phyloP scores from a whole-genome alignment of 2,797 vertebrate genomes.

The Xenops minutus region DNA sequence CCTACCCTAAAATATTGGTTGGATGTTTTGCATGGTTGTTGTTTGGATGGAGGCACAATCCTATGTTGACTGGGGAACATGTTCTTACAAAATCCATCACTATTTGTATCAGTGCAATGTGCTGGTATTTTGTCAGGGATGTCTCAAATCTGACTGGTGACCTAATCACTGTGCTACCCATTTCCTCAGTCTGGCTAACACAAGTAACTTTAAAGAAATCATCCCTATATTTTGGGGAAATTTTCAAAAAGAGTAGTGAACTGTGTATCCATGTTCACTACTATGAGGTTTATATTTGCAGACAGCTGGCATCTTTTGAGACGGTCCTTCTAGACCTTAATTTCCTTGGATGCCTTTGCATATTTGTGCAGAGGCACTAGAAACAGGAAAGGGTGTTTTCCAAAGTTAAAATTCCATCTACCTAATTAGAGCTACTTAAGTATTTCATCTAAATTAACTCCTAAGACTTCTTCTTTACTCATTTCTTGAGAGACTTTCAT shows the following conservation, averaged over 20 bases:
- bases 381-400: not conserved
- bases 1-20: not conserved
- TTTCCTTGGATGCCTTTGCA: not conserved
- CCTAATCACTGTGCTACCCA: accelerated
- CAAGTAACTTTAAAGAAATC: not conserved
- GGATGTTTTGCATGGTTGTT: not conserved
- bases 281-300: not conserved
- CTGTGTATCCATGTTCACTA: not conserved
- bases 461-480: not conserved
- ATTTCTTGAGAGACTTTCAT: not conserved
- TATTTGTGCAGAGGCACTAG: not conserved
- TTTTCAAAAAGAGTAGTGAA: not conserved
- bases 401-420: not conserved
- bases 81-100: not conserved
- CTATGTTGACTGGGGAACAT: accelerated
- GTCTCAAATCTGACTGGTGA: not conserved
- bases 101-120: not conserved
- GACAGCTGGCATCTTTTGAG: not conserved
- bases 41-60: not conserved
- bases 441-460: not conserved
- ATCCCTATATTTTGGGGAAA: not conserved
- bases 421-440: not conserved
- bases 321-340: not conserved
- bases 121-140: not conserved
- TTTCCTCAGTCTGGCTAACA: not conserved